Conservation (phyloP, 2,797 vertebrate genomes). For the Chrosomus eos region DNA sequence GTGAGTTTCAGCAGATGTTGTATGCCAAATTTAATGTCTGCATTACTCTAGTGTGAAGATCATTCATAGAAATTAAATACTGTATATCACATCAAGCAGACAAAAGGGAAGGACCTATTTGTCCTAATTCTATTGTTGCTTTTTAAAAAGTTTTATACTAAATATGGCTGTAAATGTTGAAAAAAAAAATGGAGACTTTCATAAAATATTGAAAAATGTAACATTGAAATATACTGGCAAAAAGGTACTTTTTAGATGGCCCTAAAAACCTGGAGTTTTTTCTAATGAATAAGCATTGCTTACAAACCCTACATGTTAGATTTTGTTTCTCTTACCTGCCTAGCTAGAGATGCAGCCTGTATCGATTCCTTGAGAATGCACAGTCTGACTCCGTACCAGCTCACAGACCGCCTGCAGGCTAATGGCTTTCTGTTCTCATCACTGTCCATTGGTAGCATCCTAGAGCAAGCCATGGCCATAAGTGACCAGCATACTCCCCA, state of each 20-base stretch:
- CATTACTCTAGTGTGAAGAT: not conserved
- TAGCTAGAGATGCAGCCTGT: slow-evolving; percentile 16
- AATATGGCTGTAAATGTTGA: not conserved
- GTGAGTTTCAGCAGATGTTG: not conserved
- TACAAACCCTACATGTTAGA: not conserved
- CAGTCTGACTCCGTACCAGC: slow-evolving; percentile 49
- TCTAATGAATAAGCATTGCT: not conserved
- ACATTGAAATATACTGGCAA: not conserved
- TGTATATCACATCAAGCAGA: not conserved
- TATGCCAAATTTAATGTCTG: not conserved
- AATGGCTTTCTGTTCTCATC: slow-evolving; percentile 37
- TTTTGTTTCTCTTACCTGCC: slow-evolving; percentile 43
- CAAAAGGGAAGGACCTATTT: not conserved
- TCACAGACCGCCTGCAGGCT: slow-evolving; percentile 37
- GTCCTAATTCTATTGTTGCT: not conserved
- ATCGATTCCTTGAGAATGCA: slow-evolving; percentile 45
- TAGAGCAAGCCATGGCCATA: slow-evolving; percentile 33
- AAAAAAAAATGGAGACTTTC: not conserved
- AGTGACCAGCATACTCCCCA: not conserved
- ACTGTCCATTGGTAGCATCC: slow-evolving; percentile 16
- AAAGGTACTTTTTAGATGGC: not conserved
- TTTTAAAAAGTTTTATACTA: not conserved
- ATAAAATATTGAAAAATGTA: not conserved
- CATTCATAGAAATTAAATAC: not conserved
- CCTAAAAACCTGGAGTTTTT: not conserved